A percentile compares a stretch with the other conserved stretches of the same genome.
phyloP scores from a whole-genome alignment of 1,140 invertebrate species.

The Drosophila leontia region DNA sequence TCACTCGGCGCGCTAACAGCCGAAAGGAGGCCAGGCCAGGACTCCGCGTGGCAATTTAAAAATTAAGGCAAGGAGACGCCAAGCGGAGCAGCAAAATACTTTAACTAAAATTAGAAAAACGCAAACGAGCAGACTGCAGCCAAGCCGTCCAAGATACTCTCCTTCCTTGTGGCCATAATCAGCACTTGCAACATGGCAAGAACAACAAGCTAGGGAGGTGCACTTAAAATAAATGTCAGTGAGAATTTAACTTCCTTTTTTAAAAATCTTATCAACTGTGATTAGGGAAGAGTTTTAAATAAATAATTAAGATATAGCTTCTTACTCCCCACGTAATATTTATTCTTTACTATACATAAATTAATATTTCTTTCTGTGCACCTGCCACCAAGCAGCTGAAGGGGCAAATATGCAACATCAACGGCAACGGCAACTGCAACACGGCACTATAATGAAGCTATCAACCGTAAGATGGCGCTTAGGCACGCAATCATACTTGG shows the following conservation, averaged over 20 bases:
- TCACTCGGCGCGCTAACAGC: conserved; percentile 60
- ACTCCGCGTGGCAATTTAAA: conserved; percentile 62
- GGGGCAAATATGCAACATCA: conserved; percentile 37
- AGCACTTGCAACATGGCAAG: conserved; percentile 70
- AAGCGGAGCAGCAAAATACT: conserved; percentile 54
- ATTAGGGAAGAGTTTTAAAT: too few relatives aligned
- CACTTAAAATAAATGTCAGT: background rate
- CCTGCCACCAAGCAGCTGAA: background rate
- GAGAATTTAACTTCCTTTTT: background rate
- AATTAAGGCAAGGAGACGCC: conserved; percentile 62
- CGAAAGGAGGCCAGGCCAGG: conserved; percentile 43
- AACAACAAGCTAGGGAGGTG: conserved; percentile 24
- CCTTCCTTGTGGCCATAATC: conserved; percentile 55
- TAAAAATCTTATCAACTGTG: too few relatives aligned
- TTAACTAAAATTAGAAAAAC: conserved; percentile 56
- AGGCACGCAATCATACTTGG: conserved; percentile 79
- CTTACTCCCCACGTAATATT: too few relatives aligned
- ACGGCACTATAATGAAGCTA: conserved; percentile 80
- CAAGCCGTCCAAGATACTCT: conserved; percentile 40
- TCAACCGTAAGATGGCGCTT: conserved; percentile 81
- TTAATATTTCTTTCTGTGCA: background rate
- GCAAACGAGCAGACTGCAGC: conserved; percentile 61
- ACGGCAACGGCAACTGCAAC: conserved; percentile 45
- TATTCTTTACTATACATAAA: background rate
- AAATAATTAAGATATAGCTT: too few relatives aligned